Conservation (phyloP, 2,888 invertebrate species). For the Zygogramma bicolorata region DNA sequence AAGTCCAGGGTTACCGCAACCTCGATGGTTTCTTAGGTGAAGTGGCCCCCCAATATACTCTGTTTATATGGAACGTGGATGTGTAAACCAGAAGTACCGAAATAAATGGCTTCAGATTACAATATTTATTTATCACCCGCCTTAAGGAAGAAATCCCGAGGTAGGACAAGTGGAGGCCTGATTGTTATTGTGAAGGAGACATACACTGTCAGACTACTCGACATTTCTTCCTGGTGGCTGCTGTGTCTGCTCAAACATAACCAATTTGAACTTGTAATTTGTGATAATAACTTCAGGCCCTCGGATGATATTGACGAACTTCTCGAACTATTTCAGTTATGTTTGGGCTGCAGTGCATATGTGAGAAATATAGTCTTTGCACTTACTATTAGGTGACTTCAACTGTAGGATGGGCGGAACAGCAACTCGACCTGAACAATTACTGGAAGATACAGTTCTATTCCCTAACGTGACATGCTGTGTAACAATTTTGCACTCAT, state of each 20-base stretch:
- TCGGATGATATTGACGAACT: too few relatives aligned
- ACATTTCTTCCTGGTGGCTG: slow-evolving; percentile 8
- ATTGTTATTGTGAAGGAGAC: too few relatives aligned
- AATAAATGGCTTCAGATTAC: neutral
- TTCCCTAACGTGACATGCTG: neutral
- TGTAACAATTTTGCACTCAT: neutral
- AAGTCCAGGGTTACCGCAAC: slow-evolving; percentile 4
- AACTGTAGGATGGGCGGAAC: too few relatives aligned
- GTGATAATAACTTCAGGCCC: slow-evolving; percentile 2
- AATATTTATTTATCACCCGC: neutral
- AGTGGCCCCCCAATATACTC: neutral
- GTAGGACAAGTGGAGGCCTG: neutral
- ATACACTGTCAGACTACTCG: too few relatives aligned
- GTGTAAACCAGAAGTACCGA: neutral
- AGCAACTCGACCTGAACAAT: neutral
- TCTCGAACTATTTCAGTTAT: too few relatives aligned
- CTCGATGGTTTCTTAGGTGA: neutral
- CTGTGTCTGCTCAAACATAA: slow-evolving; percentile 8
- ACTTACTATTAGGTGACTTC: too few relatives aligned
- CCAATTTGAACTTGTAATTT: slow-evolving; percentile 4
- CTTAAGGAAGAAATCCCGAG: neutral
- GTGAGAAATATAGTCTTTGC: too few relatives aligned
- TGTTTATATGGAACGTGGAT: slow-evolving; percentile 6
- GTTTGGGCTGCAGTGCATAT: neutral
- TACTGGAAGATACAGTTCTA: slow-evolving; percentile 5